Evolutionary conservation across 2,888 invertebrate genomes (phyloP), one percentile per base, ranked within the genome.

Genomic region (Siphonodentalium dalli): DNA sequence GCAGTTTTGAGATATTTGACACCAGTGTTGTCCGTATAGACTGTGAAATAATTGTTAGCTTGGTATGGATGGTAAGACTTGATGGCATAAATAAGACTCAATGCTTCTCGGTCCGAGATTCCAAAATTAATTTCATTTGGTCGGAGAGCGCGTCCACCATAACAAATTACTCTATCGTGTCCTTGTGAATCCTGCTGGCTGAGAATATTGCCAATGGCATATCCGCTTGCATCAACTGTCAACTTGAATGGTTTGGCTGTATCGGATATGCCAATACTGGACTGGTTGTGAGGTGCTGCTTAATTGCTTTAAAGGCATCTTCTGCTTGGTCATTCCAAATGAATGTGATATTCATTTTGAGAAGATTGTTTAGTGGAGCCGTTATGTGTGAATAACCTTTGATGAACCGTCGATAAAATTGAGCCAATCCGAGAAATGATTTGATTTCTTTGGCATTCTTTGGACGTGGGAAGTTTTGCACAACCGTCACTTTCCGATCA

Each of bases 201-300:
- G 8, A 68, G 41, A 7, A 64, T 44, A 35, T 37, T 58, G 1
- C 63, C 62, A 20, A 68, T 45, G 7, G 57, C 61, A 15, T 37
- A 27, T 9, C 38, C 49, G 2, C 53, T 48, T 8, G 59, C 61
- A 43, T 68, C 64, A 9, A 64, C 61, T 4, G 61, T 54, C 4
- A 68, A n/a, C 11, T 48, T 55, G 31, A 67, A 65, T 1, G 41
- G 47, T 37, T 60, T 54, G 9, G 49, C 37, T 18, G 59, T 47
- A 46, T 69, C 60, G 18, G 65, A 62, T 8, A 54, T 3, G 52
- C 41, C 1, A 69, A 42, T 11, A 68, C 58, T 26, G 67, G 66
- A 20, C 59, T 35, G 8, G 56, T 46, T 5, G 38, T 62, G n/a
- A 68, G 29, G 4, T 39, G 37, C 9, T 44, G 34, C 44, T 78